Evolutionary conservation across 2,797 vertebrate genomes (phyloP).

Genomic region (Macropus fuliginosus): DNA sequence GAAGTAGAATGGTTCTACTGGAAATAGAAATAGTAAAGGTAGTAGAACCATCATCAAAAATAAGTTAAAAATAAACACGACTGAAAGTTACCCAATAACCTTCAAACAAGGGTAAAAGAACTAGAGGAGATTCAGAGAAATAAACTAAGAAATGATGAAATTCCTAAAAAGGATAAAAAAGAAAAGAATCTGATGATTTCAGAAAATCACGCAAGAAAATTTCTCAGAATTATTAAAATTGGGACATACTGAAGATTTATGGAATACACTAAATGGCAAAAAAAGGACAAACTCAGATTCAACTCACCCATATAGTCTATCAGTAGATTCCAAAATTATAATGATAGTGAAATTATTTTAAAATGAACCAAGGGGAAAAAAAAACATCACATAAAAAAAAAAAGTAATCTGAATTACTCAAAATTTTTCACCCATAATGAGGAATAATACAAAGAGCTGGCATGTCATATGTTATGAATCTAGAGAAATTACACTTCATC

Average conservation of each 20-base stretch:
- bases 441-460: not conserved
- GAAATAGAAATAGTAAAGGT: not conserved
- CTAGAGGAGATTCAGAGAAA: not conserved
- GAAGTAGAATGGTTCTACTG: not conserved
- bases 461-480: not conserved
- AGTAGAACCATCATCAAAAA: not conserved
- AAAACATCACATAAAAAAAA: not conserved
- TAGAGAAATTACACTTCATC: not conserved
- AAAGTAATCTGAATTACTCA: not conserved
- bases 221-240: not conserved
- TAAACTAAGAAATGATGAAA: not conserved
- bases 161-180: not conserved
- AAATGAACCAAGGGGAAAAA: not conserved
- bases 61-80: not conserved
- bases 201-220: not conserved
- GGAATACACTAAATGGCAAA: not conserved
- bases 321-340: not conserved
- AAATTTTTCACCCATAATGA: not conserved
- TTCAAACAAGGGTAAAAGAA: not conserved
- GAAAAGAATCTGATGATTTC: not conserved
- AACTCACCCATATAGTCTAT: not conserved
- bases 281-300: not conserved
- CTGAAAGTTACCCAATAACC: not conserved
- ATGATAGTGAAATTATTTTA: not conserved
- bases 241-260: not conserved